phyloP scores from a whole-genome alignment of 2,888 invertebrate species.

The Phalera bucephala region DNA sequence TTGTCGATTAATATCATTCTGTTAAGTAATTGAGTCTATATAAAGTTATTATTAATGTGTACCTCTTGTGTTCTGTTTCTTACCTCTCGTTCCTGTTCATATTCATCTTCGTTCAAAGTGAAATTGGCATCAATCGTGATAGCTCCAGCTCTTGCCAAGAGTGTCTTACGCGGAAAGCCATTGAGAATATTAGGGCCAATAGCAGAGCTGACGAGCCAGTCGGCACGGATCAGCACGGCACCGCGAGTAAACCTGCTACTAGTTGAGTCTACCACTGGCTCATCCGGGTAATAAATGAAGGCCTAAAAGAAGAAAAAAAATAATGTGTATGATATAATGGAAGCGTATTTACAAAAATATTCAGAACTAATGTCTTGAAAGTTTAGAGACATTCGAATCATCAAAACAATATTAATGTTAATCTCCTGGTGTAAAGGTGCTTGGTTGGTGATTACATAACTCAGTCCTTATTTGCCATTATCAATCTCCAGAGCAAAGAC shows the following conservation, averaged over 20 bases:
- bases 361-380: no score
- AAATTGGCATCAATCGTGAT: conserved; percentile 54
- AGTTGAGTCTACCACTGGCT: conserved; percentile 45
- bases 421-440: no score
- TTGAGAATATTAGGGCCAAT: conserved; percentile 42
- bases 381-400: no score
- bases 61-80: no score
- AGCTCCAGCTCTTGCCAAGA: conserved; percentile 67
- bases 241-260: conserved; percentile 53
- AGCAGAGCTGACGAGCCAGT: conserved; percentile 64
- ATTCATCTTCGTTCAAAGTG: conserved; percentile 67
- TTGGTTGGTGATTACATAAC: no score
- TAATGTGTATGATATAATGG: conserved; percentile 1
- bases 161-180: conserved; percentile 62
- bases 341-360: no score
- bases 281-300: conserved; percentile 67
- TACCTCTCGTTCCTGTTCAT: conserved; percentile 74
- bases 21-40: no score
- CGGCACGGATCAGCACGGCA: conserved; percentile 55
- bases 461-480: no score
- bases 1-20: no score
- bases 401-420: no score
- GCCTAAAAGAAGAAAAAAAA: conserved; percentile 46
- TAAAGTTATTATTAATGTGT: no score
- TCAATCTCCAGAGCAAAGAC: no score